Percentiles rank a stretch among this genome's conserved stretches.
These are phyloP conservation scores for Brachyalestes nurse DNA, from an alignment of 2,797 vertebrate species.

Conservation along the genomic window DNA sequence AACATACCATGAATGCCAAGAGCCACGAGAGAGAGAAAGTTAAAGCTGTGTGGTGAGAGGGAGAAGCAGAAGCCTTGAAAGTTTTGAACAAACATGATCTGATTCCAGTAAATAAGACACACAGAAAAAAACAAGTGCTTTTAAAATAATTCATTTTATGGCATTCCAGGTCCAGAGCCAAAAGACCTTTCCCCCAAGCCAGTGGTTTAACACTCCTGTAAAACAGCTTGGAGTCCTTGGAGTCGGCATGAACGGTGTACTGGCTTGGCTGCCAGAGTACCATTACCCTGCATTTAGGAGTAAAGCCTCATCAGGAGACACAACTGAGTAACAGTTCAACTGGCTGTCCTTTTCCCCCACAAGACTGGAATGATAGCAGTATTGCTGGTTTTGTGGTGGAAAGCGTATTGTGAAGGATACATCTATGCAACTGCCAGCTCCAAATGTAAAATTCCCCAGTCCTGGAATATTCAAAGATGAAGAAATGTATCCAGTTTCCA, in stretches of 20 bases:
- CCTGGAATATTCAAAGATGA: background rate
- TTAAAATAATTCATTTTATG: conserved; percentile 16
- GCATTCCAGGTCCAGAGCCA: conserved; percentile 37
- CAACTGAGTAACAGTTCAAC: conserved; percentile 44
- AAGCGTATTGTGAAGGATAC: background rate
- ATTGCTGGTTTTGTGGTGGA: background rate
- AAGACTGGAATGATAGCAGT: background rate
- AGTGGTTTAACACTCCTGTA: conserved; percentile 53
- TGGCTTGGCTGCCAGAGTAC: conserved; percentile 37
- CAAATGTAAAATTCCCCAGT: background rate
- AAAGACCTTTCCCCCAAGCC: conserved; percentile 25
- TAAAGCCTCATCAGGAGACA: conserved; percentile 46
- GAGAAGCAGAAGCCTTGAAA: conserved; percentile 38
- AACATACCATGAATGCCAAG: conserved; percentile 41
- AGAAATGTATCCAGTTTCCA: background rate
- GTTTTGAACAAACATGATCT: conserved; percentile 51
- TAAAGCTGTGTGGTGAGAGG: conserved; percentile 33
- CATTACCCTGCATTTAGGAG: conserved; percentile 43
- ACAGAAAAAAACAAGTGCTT: conserved; percentile 34
- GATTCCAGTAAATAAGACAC: conserved; percentile 40
- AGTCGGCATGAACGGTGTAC: conserved; percentile 49
- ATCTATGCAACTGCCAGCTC: background rate
- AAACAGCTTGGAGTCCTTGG: conserved; percentile 52
- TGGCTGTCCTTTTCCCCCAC: conserved; percentile 14
- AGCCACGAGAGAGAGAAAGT: conserved; percentile 26